Evolutionary conservation across 2,797 vertebrate genomes (phyloP), one percentile per base, ranked within the genome.

Genomic region (Orientallactaga sibirica): DNA sequence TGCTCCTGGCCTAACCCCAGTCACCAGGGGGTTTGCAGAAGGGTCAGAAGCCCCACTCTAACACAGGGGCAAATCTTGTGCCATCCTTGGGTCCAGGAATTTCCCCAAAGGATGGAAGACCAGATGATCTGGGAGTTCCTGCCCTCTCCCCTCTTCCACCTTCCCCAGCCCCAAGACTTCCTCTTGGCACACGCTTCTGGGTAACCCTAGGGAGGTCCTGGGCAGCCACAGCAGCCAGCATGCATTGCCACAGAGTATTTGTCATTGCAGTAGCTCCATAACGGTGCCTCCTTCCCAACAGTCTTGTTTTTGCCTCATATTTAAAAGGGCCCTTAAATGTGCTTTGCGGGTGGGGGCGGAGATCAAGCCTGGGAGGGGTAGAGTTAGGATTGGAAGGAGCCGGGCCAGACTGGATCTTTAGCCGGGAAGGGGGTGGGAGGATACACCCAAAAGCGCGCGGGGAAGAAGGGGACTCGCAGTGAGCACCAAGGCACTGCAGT

Each of bases 191-290:
- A 37, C 58, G 3, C 70, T 55, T 3, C 24, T 27, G 58, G 78
- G 48, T 75, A 7, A 61, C 67, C 86, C 2, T 20, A 71, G 79
- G n/a, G 33, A 81, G 61, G 48, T 16, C 77, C 10, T 10, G 55
- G 80, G 19, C 64, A 92, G 7, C 71, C 84, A 18, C 62, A 20
- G 68, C 75, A 5, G 41, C 81, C 58, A 0, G 43, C 64, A 61
- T 22, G 81, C 71, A 27, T 43, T 48, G 43, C 92, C 62, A 75
- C 71, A 11, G 22, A 22, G 25, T 55, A 70, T 78, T 78, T 87
- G 64, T 91, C 86, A 91, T 43, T 41, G 75, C 93, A 83, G 73
- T 85, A 83, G 85, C 94, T 86, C 87, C n/a, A 48, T 79, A 62
- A 85, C 52, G 48, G 52, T 29, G 83, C 81, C 79, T 91, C 87